phyloP scores from a whole-genome alignment of 1,140 invertebrate genomes.

The Sinonovacula constricta region DNA sequence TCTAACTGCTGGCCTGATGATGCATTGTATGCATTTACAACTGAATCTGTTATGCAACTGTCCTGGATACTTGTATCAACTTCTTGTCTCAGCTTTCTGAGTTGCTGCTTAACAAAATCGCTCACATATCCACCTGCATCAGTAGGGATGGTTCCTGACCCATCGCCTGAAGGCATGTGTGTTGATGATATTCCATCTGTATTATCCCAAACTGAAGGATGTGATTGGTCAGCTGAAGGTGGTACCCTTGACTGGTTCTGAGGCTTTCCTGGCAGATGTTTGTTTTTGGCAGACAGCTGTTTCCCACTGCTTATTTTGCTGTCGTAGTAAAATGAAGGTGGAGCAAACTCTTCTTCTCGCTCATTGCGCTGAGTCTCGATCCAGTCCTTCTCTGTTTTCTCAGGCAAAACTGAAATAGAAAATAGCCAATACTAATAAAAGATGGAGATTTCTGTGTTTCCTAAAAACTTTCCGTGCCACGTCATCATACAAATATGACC shows the following conservation, averaged over 20 bases:
- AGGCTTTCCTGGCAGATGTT: not conserved
- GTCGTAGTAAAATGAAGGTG: constrained; percentile 60
- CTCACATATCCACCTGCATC: too few relatives aligned
- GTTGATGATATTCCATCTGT: too few relatives aligned
- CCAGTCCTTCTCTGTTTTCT: constrained; percentile 54
- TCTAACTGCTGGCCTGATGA: too few relatives aligned
- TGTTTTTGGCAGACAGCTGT: constrained; percentile 48
- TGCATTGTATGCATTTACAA: too few relatives aligned
- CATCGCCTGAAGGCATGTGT: too few relatives aligned
- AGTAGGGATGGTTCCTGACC: not conserved
- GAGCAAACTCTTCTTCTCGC: constrained; percentile 63
- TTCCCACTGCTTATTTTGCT: constrained; percentile 44
- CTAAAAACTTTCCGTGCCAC: not conserved
- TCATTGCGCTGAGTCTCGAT: constrained; percentile 57
- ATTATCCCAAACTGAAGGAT: too few relatives aligned
- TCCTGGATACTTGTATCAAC: too few relatives aligned
- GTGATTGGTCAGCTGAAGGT: too few relatives aligned
- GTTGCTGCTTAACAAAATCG: too few relatives aligned
- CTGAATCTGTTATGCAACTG: too few relatives aligned
- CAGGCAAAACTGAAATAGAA: constrained; percentile 49
- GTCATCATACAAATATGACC: not conserved
- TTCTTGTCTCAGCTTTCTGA: too few relatives aligned
- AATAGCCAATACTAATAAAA: not conserved
- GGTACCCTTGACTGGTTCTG: too few relatives aligned
- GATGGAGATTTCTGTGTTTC: not conserved